Evolutionary conservation across 2,797 vertebrate genomes (phyloP), one percentile per base, ranked within the genome.

Genomic region (Poecilia gillii): DNA sequence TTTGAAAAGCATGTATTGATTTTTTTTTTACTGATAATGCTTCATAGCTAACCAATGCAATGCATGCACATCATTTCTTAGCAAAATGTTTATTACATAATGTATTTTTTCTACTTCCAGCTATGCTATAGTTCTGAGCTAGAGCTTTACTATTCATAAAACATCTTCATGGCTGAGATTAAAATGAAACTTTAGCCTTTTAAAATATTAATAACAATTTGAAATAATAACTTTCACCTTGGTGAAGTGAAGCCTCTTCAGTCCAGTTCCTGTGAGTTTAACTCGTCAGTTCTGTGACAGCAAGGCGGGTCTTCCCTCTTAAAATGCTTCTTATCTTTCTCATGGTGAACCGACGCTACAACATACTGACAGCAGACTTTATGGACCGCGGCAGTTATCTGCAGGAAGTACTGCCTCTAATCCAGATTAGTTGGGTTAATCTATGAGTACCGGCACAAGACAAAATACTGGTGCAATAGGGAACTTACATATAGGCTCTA

Each of bases 341-440:
- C 73, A 43, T 73, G n/a, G 7, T 20, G 4, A 47, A 74, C 31
- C 6, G 4, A 51, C 64, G 0, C 49, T 6, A 1, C 51, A 16
- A 4, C 81, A 43, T 53, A 53, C 28, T 14, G 66, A 74, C 72
- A 46, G 73, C 39, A 59, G 41, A 70, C 39, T 47, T 41, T 51
- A 73, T 28, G 73, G 59, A 43, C 45, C 33, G 64, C 6, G 55
- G 68, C 77, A 14, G 72, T 79, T 76, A 59, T 18, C 62, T 6
- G 7, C 81, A 78, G 73, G 72, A 73, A 70, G 70, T n/a, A 43
- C 39, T 49, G 39, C 80, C 39, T 43, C 8, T 91, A 90, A 90
- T 89, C 89, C 90, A 85, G 87, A 89, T 91, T 90, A 91, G 74
- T 23, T 64, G 64, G 14, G 11, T 53, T 88, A 89, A 88, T 90